These are phyloP conservation scores for Pygoscelis adeliae DNA, from an alignment of 2,113 vertebrate species.

Conservation along the genomic window DNA sequence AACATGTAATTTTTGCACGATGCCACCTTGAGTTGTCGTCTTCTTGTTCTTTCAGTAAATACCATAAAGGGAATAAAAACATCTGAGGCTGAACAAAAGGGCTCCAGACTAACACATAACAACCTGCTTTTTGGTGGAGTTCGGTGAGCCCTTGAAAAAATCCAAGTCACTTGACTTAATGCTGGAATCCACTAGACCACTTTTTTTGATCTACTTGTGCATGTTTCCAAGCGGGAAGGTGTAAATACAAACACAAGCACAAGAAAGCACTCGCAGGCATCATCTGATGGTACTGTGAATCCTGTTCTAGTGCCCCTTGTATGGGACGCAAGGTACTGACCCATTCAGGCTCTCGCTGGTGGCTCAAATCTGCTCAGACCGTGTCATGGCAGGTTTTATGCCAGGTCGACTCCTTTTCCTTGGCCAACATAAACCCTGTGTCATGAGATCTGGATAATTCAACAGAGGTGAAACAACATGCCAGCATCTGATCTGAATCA, in stretches of 20 bases:
- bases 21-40: not conserved
- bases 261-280: not conserved
- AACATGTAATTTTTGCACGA: not conserved
- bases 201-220: not conserved
- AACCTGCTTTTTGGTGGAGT: not conserved
- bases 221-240: not conserved
- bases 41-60: constrained; percentile 4
- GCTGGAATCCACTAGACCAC: not conserved
- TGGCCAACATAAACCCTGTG: not conserved
- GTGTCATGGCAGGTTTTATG: accelerated
- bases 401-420: not conserved
- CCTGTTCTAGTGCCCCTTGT: not conserved
- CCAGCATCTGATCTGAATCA: not conserved
- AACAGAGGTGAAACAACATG: not conserved
- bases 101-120: not conserved
- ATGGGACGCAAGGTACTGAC: not conserved
- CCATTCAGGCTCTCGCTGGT: not conserved
- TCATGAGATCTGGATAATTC: not conserved
- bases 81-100: constrained; percentile 15
- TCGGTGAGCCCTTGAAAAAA: not conserved
- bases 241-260: not conserved
- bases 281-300: not conserved
- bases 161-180: not conserved
- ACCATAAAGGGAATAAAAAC: not conserved
- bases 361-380: not conserved